phyloP scores from a whole-genome alignment of 2,113 vertebrate genomes.

The Apodemus sylvaticus region DNA sequence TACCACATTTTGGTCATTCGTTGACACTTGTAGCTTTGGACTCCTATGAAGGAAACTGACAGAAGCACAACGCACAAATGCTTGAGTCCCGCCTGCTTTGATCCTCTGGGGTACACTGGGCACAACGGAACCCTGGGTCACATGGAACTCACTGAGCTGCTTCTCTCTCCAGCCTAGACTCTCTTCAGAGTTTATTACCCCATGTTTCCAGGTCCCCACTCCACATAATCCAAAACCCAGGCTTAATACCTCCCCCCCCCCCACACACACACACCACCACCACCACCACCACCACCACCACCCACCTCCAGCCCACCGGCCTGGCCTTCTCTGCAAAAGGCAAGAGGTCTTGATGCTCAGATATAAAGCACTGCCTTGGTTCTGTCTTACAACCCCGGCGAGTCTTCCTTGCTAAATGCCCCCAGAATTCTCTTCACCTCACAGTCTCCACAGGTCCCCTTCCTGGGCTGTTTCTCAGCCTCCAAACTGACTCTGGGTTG shows the following conservation, averaged over 20 bases:
- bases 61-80: not conserved
- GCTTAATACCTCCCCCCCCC: not conserved
- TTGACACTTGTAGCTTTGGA: not conserved
- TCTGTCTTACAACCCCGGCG: no score
- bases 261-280: no score
- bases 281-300: no score
- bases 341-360: not conserved
- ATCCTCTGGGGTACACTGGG: not conserved
- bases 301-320: no score
- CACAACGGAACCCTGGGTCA: not conserved
- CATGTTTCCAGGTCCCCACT: not conserved
- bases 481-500: not conserved
- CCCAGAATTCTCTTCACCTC: not conserved
- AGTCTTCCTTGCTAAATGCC: not conserved
- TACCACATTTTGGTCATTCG: not conserved
- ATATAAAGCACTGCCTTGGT: not conserved
- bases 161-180: not conserved
- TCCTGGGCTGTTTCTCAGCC: no score
- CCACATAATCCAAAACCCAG: not conserved
- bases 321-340: not conserved
- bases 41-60: not conserved
- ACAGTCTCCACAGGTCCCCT: fast-evolving
- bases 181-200: not conserved
- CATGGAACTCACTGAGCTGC: not conserved
- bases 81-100: not conserved